Conservation (phyloP, 2,113 vertebrate genomes). For the Leptobrachium leishanense region DNA sequence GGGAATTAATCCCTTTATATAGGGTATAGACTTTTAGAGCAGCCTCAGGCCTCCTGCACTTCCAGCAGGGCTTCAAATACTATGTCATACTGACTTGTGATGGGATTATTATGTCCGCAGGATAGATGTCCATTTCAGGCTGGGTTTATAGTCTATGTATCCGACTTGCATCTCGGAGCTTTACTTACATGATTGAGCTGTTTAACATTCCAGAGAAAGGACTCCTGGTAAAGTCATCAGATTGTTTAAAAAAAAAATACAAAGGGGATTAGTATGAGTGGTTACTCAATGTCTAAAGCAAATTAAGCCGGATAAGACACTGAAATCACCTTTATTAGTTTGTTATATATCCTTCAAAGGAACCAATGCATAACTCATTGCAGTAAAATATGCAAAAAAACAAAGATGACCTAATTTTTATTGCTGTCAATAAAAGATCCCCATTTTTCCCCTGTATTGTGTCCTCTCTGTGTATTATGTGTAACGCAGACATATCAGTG, state of each 20-base stretch:
- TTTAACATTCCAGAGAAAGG: conserved; percentile 6
- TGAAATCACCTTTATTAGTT: no score
- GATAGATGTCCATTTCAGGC: conserved; percentile 35
- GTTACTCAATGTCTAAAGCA: no score
- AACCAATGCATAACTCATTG: no score
- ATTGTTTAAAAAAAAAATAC: conserved; percentile 18
- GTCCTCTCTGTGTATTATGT: no score
- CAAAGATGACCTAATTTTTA: no score
- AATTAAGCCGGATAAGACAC: no score
- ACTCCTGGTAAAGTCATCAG: conserved; percentile 14
- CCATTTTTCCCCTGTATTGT: no score
- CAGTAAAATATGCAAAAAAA: no score
- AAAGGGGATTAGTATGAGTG: neutral
- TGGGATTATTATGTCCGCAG: conserved; percentile 39
- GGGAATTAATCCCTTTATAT: neutral
- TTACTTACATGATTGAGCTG: conserved; percentile 22
- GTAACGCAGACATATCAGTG: no score
- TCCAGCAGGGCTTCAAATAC: conserved; percentile 41
- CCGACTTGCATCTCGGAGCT: neutral
- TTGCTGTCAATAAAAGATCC: no score
- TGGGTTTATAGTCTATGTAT: conserved; percentile 8
- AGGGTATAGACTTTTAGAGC: conserved; percentile 21
- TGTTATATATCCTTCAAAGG: no score
- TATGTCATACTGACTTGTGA: conserved; percentile 33
- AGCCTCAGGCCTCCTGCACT: conserved; percentile 24